Evolutionary conservation across 53 echinoderm and acorn worm genomes (phyloP).

Genomic region (Astropecten irregularis): DNA sequence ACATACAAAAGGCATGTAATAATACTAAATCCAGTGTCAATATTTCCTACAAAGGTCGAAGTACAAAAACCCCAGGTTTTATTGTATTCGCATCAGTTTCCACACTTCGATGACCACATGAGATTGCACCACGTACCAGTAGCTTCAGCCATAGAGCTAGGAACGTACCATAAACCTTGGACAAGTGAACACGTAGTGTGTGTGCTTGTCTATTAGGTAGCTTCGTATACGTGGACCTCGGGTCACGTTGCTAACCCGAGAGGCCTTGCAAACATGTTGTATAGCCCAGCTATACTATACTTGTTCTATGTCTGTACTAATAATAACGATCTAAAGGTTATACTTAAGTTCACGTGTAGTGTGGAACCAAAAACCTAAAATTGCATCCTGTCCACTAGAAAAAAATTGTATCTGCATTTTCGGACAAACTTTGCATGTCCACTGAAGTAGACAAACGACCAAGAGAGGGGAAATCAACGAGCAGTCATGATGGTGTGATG

Average conservation of each 20-base stretch:
- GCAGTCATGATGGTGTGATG: not conserved
- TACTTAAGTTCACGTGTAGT: not conserved
- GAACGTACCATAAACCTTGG: not conserved
- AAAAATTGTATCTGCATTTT: no score
- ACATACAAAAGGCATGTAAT: no score
- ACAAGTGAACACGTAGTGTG: conserved; percentile 40
- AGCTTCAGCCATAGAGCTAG: no score
- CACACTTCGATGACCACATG: conserved; percentile 62
- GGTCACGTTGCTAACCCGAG: not conserved
- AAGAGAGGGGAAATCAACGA: not conserved
- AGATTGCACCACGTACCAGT: conserved; percentile 56
- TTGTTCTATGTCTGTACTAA: not conserved
- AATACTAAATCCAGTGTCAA: no score
- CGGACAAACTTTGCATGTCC: not conserved
- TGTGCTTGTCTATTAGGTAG: conserved; percentile 10
- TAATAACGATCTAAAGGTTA: not conserved
- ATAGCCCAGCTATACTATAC: not conserved
- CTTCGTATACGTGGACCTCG: not conserved
- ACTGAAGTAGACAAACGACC: not conserved
- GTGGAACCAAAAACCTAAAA: not conserved
- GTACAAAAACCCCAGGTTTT: no score
- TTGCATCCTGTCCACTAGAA: not conserved
- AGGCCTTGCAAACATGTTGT: not conserved
- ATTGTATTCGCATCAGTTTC: no score
- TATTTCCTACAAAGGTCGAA: no score